Evolutionary conservation across 2,113 vertebrate species (phyloP).

Genomic region (Notiomystis cincta): DNA sequence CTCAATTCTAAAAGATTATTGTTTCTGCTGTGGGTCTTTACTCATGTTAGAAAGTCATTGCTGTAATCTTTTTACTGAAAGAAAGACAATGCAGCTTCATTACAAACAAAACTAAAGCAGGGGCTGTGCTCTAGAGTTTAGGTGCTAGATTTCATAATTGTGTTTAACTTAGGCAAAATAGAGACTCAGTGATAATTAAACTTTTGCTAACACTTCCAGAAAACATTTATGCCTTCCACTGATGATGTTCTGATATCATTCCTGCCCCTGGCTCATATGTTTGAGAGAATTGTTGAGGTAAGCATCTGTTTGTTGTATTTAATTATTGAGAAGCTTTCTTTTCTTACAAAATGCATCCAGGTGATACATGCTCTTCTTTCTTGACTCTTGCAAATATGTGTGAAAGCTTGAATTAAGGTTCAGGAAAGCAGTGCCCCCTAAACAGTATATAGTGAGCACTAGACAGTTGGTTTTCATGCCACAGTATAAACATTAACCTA

Average conservation of each 20-base stretch:
- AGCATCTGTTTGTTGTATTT: background rate
- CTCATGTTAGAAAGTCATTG: background rate
- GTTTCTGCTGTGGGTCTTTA: background rate
- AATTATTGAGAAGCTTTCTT: slow-evolving; percentile 10
- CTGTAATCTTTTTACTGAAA: background rate
- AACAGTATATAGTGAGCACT: background rate
- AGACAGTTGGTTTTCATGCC: background rate
- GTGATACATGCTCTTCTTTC: slow-evolving; percentile 71
- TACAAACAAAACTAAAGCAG: background rate
- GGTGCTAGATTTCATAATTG: background rate
- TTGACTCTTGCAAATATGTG: slow-evolving; percentile 81
- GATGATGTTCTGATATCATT: slow-evolving; percentile 91
- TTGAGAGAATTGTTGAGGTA: slow-evolving; percentile 95
- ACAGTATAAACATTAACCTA: background rate
- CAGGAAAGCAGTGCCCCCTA: background rate
- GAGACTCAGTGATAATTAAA: background rate
- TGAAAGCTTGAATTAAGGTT: slow-evolving; percentile 75
- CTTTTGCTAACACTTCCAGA: slow-evolving; percentile 71
- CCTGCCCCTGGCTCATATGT: slow-evolving; percentile 97
- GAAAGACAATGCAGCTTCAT: background rate
- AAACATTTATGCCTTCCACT: slow-evolving; percentile 37
- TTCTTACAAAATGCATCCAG: slow-evolving; percentile 62
- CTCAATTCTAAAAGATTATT: background rate
- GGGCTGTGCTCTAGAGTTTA: background rate
- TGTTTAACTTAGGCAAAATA: background rate